Evolutionary conservation across 2,888 invertebrate genomes (phyloP), one percentile per base, ranked within the genome.

Genomic region (Drosophila suboccidentalis): DNA sequence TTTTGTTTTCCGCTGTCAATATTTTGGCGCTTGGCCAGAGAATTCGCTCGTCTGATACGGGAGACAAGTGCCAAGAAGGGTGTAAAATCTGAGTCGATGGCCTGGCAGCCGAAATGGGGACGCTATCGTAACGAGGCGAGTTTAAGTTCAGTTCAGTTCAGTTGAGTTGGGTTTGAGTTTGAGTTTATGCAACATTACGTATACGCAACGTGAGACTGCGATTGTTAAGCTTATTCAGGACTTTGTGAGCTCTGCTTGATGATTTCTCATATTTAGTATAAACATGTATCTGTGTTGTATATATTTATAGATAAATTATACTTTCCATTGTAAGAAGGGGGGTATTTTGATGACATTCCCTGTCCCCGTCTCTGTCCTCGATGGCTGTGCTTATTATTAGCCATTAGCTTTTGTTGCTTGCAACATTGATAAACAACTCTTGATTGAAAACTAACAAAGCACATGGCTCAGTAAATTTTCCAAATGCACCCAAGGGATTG

Each of bases 381-480:
- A 46, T 11, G 19, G 59, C 54, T 43, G 51, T 58, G 53, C 63
- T 78, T 72, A 78, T 72, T 84, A 84, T 85, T 82, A 86, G 79
- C 70, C 66, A 77, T 89, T 87, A 79, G 72, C 74, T 79, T 78
- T 75, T 75, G 80, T 70, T 86, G 71, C 66, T 57, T 77, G 74
- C 71, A 68, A 72, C 70, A 80, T 82, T 85, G 80, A 79, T 82
- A 72, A 83, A 75, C 77, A 88, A 78, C 74, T 75, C 78, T 73
- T 88, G 88, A 88, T 90, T 88, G 87, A 88, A 84, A 88, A 90
- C 89, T 75, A 90, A 86, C 89, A 88, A 80, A 82, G 73, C 75
- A 43, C 74, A 82, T 75, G 80, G 74, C 72, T 78, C 73, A 78
- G 75, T 77, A 69, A 63, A 77, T 77, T 76, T 78, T 69, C 66